phyloP scores from a whole-genome alignment of 2,113 vertebrate species.

The Elgaria multicarinata region DNA sequence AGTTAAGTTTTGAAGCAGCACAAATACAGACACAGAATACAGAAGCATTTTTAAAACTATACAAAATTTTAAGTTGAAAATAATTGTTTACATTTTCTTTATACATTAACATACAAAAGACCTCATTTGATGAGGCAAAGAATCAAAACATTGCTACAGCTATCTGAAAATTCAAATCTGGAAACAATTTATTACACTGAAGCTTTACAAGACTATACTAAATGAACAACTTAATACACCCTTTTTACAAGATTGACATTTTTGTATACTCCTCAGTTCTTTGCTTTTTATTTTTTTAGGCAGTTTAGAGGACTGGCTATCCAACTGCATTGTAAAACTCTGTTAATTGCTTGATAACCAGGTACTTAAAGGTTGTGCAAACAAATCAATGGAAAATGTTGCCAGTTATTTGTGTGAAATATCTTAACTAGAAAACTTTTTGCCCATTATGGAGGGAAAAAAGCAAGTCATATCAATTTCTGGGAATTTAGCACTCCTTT shows the following conservation, averaged over 20 bases:
- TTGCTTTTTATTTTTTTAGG: slow-evolving; percentile 62
- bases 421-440: slow-evolving; percentile 62
- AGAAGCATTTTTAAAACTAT: slow-evolving; percentile 83
- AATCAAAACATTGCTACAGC: slow-evolving; percentile 80
- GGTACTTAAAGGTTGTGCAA: slow-evolving; percentile 79
- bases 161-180: slow-evolving; percentile 76
- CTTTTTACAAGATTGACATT: slow-evolving; percentile 83
- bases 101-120: slow-evolving; percentile 86
- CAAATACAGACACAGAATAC: slow-evolving; percentile 79
- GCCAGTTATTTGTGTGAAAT: slow-evolving; percentile 73
- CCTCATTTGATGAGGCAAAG: slow-evolving; percentile 83
- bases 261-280: slow-evolving; percentile 64
- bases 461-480: slow-evolving; percentile 52
- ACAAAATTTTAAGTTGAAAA: slow-evolving; percentile 84
- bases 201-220: slow-evolving; percentile 83
- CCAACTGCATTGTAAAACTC: slow-evolving; percentile 73
- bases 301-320: slow-evolving; percentile 68
- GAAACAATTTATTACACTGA: slow-evolving; percentile 81
- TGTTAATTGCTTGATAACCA: slow-evolving; percentile 75
- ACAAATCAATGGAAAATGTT: slow-evolving; percentile 79
- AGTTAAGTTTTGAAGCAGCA: slow-evolving; percentile 80
- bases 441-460: slow-evolving; percentile 54
- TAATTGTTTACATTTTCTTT: slow-evolving; percentile 82
- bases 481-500: slow-evolving; percentile 59
- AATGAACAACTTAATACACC: slow-evolving; percentile 81